A percentile compares a stretch with the other conserved stretches of the same genome.
Conservation (phyloP, 2,797 vertebrate species). For the Catharus ustulatus region DNA sequence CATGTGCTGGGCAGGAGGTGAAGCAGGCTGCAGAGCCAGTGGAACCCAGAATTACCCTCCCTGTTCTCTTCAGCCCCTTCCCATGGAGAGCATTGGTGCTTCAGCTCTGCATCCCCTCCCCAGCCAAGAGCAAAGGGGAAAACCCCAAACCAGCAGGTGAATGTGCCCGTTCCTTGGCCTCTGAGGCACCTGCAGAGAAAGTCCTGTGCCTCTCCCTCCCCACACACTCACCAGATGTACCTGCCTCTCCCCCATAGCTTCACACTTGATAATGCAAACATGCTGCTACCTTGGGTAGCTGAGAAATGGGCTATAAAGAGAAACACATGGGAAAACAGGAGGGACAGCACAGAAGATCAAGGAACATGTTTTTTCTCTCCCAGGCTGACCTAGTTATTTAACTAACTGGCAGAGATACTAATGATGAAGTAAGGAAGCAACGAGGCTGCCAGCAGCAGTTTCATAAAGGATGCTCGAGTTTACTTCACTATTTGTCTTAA, state of each 20-base stretch:
- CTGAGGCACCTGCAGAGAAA: background rate
- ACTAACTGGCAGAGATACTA: constrained; percentile 40
- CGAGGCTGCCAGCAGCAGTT: constrained; percentile 19
- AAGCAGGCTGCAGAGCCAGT: background rate
- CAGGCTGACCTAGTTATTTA: constrained; percentile 60
- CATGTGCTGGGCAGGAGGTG: background rate
- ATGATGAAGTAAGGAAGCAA: constrained; percentile 39
- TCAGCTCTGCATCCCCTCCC: background rate
- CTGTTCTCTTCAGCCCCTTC: background rate
- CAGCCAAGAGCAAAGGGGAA: background rate
- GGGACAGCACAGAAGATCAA: constrained; percentile 53
- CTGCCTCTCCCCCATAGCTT: background rate
- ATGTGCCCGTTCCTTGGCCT: background rate
- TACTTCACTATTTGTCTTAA: constrained; percentile 6
- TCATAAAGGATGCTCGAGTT: background rate
- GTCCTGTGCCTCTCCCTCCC: background rate
- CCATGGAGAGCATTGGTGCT: rapidly evolving
- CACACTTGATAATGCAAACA: background rate
- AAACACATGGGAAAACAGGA: constrained; percentile 50
- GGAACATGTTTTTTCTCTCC: background rate
- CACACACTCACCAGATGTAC: background rate
- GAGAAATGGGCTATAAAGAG: constrained; percentile 39
- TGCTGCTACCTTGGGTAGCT: background rate
- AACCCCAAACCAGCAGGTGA: background rate
- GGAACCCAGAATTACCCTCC: background rate